Evolutionary conservation across 1,140 invertebrate species (phyloP).

Genomic region (Globodera ellingtonae): DNA sequence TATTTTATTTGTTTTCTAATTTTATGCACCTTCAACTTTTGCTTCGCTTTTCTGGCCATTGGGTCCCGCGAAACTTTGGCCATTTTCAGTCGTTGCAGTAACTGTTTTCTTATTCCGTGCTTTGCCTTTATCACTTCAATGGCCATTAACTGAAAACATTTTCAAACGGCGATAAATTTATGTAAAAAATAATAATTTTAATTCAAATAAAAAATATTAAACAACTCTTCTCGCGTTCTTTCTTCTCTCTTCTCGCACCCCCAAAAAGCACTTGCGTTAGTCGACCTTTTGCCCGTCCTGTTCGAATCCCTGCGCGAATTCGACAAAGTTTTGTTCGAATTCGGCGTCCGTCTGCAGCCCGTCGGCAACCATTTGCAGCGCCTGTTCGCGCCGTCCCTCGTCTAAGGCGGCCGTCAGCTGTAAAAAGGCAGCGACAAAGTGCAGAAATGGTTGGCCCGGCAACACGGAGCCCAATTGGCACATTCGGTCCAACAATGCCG

Average conservation of each 20-base stretch:
- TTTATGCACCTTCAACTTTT: not conserved
- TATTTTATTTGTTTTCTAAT: not conserved
- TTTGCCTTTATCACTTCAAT: not conserved
- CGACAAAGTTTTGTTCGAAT: not conserved
- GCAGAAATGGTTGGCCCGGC: not conserved
- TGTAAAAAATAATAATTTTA: too few relatives aligned
- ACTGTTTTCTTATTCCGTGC: not conserved
- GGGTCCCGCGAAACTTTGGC: not conserved
- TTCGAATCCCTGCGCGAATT: conserved; percentile 1
- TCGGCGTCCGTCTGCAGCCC: not conserved
- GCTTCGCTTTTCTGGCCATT: not conserved
- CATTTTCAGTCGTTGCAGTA: not conserved
- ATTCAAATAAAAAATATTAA: too few relatives aligned
- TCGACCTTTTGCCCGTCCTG: not conserved
- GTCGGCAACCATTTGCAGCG: not conserved
- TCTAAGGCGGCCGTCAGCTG: not conserved
- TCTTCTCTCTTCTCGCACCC: too few relatives aligned
- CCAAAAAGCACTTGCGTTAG: too few relatives aligned
- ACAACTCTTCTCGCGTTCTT: too few relatives aligned
- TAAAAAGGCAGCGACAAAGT: conserved; percentile 1
- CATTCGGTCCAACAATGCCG: not conserved
- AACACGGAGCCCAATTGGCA: not conserved
- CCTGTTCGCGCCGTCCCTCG: not conserved
- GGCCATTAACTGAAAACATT: not conserved
- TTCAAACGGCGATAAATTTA: too few relatives aligned